phyloP scores from a whole-genome alignment of 1,140 invertebrate genomes.

The fruit fly (Drosophila melanogaster) region DNA sequence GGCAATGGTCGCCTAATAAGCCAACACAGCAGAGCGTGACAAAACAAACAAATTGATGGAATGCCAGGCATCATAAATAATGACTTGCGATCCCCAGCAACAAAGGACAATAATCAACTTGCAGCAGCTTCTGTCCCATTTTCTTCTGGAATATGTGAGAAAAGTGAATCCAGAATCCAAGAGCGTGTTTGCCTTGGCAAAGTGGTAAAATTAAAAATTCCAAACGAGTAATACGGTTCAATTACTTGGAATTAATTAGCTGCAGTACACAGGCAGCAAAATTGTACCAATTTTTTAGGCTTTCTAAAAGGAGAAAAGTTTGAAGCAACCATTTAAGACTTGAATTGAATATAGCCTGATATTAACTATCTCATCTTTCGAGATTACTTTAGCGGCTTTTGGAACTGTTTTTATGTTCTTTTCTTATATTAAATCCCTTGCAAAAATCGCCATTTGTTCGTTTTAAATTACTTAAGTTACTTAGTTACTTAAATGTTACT shows the following conservation, averaged over 20 bases:
- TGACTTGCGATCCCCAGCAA: slow-evolving; percentile 40
- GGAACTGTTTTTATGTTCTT: too few species aligned
- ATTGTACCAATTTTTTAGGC: too few species aligned
- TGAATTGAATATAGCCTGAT: too few species aligned
- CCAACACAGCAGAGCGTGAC: slow-evolving; percentile 60
- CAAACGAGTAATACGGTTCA: background rate
- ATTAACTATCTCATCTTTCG: too few species aligned
- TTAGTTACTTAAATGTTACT: too few species aligned
- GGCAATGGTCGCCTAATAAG: slow-evolving; percentile 50
- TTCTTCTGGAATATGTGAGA: slow-evolving; percentile 9
- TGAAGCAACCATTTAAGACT: too few species aligned
- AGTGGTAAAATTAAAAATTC: background rate
- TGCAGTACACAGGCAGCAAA: too few species aligned
- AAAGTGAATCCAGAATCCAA: slow-evolving; percentile 11
- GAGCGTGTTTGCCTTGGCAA: background rate
- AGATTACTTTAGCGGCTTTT: too few species aligned
- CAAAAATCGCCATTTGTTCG: too few species aligned
- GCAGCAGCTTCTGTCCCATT: background rate
- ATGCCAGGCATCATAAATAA: slow-evolving; percentile 60
- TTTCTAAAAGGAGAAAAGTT: too few species aligned
- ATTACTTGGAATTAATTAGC: background rate
- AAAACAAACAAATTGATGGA: slow-evolving; percentile 74
- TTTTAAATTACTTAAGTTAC: too few species aligned
- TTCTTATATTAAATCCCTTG: too few species aligned
- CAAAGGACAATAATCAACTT: slow-evolving; percentile 36